phyloP scores from a whole-genome alignment of 2,888 invertebrate species.

The Ellobium chinense region DNA sequence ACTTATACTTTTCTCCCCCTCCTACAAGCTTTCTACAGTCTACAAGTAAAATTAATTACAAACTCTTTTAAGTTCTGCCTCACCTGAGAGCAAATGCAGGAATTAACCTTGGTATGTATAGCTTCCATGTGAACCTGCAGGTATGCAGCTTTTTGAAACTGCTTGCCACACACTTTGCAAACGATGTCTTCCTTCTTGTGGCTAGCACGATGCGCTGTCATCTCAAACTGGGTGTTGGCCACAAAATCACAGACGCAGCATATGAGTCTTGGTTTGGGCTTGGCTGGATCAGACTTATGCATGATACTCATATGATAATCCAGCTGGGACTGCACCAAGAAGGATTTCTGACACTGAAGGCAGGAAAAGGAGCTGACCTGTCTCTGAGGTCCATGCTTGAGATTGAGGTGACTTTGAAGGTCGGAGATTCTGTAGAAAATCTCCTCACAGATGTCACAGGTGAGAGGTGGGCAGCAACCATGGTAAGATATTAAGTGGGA shows the following conservation, averaged over 20 bases:
- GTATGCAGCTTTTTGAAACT: constrained; percentile 48
- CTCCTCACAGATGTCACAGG: background rate
- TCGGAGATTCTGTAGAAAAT: background rate
- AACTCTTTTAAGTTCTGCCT: too few species aligned
- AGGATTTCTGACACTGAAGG: background rate
- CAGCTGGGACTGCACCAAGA: background rate
- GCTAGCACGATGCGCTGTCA: constrained; percentile 50
- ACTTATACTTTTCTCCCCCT: too few species aligned
- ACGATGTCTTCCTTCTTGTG: constrained; percentile 32
- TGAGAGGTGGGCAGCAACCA: background rate
- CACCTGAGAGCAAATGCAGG: constrained; percentile 47
- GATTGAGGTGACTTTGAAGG: background rate
- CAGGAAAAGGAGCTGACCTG: background rate
- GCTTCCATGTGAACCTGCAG: constrained; percentile 54
- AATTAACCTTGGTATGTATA: constrained; percentile 50
- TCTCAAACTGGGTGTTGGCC: constrained; percentile 46
- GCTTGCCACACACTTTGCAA: constrained; percentile 56
- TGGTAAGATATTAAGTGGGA: background rate
- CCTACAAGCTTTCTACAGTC: too few species aligned
- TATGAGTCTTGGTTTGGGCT: constrained; percentile 16
- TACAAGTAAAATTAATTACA: too few species aligned
- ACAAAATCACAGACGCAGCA: constrained; percentile 51
- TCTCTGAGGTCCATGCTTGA: background rate
- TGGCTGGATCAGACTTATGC: background rate
- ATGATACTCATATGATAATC: background rate